Evolutionary conservation across 2,113 vertebrate genomes (phyloP).

Genomic region (Corydoras sp.): DNA sequence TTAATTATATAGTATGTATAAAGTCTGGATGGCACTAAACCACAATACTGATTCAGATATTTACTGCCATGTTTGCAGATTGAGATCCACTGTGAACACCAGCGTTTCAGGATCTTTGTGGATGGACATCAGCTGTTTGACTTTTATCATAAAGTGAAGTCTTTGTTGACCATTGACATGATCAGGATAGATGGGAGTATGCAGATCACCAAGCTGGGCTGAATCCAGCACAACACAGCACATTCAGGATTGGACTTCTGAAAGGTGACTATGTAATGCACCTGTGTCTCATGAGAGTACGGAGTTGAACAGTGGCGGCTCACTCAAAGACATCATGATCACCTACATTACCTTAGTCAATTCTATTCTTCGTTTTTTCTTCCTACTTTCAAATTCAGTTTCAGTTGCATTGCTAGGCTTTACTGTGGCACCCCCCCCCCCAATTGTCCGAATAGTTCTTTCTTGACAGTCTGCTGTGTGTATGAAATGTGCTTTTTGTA

Average conservation of each 20-base stretch:
- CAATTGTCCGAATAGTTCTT: background rate
- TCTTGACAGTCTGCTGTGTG: too few species aligned
- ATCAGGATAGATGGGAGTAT: slow-evolving; percentile 94
- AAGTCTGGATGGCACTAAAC: too few species aligned
- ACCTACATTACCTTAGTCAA: slow-evolving; percentile 11
- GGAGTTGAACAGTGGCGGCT: slow-evolving; percentile 16
- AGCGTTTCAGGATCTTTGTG: slow-evolving; percentile 95
- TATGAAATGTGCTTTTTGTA: too few species aligned
- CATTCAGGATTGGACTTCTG: slow-evolving; percentile 47
- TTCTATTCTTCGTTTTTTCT: slow-evolving; percentile 25
- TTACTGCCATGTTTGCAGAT: slow-evolving; percentile 64
- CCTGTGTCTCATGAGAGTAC: slow-evolving; percentile 22
- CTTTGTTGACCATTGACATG: slow-evolving; percentile 85
- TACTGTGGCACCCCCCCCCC: background rate
- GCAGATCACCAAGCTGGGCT: slow-evolving; percentile 96
- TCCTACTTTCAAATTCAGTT: background rate
- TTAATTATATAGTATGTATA: too few species aligned
- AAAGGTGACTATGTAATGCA: slow-evolving; percentile 26
- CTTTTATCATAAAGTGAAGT: slow-evolving; percentile 96
- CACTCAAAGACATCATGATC: slow-evolving; percentile 30
- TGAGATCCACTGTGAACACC: slow-evolving; percentile 97
- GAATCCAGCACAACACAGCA: slow-evolving; percentile 50
- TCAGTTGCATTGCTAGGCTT: background rate
- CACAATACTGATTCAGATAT: background rate
- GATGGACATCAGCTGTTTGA: slow-evolving; percentile 99